Evolutionary conservation across 2,797 vertebrate genomes (phyloP).

Genomic region (Onychomys arenicola): DNA sequence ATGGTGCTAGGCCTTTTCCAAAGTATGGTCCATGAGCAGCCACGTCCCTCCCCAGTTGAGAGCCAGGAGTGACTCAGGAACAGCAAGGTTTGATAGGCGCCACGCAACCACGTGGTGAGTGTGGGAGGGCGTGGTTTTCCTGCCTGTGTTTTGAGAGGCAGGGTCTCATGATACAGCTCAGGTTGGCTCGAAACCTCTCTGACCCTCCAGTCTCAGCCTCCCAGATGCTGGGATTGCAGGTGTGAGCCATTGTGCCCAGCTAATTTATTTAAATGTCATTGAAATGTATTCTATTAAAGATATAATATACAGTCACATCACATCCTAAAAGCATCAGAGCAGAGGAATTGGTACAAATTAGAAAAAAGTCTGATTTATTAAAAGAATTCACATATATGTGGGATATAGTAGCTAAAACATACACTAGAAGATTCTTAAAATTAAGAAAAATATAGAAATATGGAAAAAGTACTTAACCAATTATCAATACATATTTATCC

Average conservation of each 20-base stretch:
- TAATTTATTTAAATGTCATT: neutral
- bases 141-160: neutral
- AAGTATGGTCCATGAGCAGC: no score
- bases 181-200: neutral
- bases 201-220: neutral
- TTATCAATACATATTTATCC: neutral
- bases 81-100: neutral
- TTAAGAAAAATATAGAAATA: neutral
- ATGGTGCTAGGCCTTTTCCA: neutral
- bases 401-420: neutral
- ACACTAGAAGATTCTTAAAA: neutral
- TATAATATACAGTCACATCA: neutral
- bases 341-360: neutral
- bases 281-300: neutral
- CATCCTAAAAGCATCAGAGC: neutral
- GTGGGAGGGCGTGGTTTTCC: neutral
- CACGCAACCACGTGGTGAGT: rapidly evolving
- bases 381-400: neutral
- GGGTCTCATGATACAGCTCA: neutral
- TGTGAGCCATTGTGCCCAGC: no score
- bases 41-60: neutral
- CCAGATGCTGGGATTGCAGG: neutral
- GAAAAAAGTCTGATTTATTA: neutral
- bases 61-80: rapidly evolving
- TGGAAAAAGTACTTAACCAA: neutral